Evolutionary conservation across 2,797 vertebrate genomes (phyloP).

Genomic region (Micropoecilia bifurca): DNA sequence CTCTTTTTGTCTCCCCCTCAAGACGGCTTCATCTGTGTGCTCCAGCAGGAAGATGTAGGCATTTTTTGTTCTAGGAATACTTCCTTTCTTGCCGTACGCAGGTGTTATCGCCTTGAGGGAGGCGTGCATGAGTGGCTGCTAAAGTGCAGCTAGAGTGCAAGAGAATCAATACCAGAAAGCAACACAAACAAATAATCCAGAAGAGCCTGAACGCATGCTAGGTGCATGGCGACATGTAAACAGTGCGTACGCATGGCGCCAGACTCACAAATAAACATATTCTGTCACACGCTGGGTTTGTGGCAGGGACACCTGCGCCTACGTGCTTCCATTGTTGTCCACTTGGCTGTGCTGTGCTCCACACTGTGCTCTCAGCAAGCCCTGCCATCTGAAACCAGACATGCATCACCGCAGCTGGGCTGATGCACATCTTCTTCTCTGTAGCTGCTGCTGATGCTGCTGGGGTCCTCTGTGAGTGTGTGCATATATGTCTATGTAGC

Average conservation of each 20-base stretch:
- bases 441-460: slow-evolving; percentile 50
- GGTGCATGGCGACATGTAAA: slow-evolving; percentile 15
- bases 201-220: slow-evolving; percentile 8
- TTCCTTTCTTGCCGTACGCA: slow-evolving; percentile 64
- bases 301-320: slow-evolving; percentile 70
- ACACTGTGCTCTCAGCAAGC: slow-evolving; percentile 76
- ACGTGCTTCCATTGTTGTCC: slow-evolving; percentile 76
- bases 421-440: slow-evolving; percentile 53
- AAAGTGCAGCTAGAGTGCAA: slow-evolving; percentile 71
- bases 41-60: slow-evolving; percentile 7
- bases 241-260: slow-evolving; percentile 20
- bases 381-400: slow-evolving; percentile 76
- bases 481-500: not conserved
- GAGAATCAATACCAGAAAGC: slow-evolving; percentile 68
- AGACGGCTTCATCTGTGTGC: not conserved
- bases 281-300: slow-evolving; percentile 42
- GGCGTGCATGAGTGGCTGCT: slow-evolving; percentile 66
- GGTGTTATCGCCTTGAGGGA: slow-evolving; percentile 67
- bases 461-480: slow-evolving; percentile 45
- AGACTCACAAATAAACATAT: slow-evolving; percentile 42
- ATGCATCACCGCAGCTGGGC: slow-evolving; percentile 66
- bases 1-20: slow-evolving; percentile 37
- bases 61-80: slow-evolving; percentile 51
- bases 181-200: slow-evolving; percentile 38
- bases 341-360: slow-evolving; percentile 85